Conservation (phyloP, 1,140 invertebrate genomes). For the Pseudomyrmex dendroicus region DNA sequence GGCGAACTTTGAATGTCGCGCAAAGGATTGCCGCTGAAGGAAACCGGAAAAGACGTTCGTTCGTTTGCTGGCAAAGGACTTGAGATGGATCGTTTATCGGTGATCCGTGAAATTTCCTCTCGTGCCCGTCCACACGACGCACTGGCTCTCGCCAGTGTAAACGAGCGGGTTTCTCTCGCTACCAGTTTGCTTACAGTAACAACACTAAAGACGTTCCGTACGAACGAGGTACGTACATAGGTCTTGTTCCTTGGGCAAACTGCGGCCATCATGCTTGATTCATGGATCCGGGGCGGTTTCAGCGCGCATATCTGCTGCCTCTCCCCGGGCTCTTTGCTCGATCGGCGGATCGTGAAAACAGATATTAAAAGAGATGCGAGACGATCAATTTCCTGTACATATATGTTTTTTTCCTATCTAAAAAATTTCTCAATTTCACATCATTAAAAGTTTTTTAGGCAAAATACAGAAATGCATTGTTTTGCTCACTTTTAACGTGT, state of each 20-base stretch:
- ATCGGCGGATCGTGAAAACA: neutral
- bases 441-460: no score
- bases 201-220: conserved; percentile 38
- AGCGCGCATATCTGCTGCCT: neutral
- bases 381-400: neutral
- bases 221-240: conserved; percentile 8
- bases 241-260: conserved; percentile 55
- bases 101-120: conserved; percentile 57
- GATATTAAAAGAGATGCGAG: conserved; percentile 22
- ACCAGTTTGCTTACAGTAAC: conserved; percentile 43
- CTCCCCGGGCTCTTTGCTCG: conserved; percentile 21
- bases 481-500: no score
- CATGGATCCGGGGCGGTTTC: neutral
- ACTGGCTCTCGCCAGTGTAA: conserved; percentile 36
- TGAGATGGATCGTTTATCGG: conserved; percentile 36
- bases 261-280: conserved; percentile 44
- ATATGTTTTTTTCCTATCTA: no score
- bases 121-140: neutral
- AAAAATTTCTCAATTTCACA: no score
- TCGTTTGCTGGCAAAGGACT: conserved; percentile 36
- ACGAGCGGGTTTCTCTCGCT: conserved; percentile 14
- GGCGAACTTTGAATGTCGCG: conserved; percentile 16
- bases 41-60: conserved; percentile 30
- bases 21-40: neutral
- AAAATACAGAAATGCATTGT: no score